These are phyloP conservation scores for Sarcophaga peregrina DNA, from an alignment of 1,140 invertebrate species.

Conservation along the genomic window DNA sequence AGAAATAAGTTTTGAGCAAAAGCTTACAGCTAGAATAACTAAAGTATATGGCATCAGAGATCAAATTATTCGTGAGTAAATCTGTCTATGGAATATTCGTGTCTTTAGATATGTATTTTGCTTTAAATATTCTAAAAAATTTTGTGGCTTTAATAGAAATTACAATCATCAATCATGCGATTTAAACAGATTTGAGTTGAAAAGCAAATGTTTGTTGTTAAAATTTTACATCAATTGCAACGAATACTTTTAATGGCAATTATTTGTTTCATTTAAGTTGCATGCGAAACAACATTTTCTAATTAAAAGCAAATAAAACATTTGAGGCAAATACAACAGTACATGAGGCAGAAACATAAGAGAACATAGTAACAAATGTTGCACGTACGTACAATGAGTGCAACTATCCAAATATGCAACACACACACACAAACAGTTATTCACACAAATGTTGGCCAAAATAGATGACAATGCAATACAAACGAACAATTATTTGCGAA, in stretches of 20 bases:
- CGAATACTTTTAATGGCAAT: background rate
- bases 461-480: slow-evolving; percentile 17
- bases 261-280: slow-evolving; percentile 27
- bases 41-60: too few relatives aligned
- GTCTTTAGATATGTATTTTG: too few relatives aligned
- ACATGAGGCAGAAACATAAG: background rate
- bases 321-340: slow-evolving; percentile 14
- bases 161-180: too few relatives aligned
- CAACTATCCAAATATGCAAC: too few relatives aligned
- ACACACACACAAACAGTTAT: background rate
- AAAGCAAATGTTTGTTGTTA: background rate
- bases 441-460: background rate
- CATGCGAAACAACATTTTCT: background rate
- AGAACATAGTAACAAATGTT: background rate
- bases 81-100: too few relatives aligned
- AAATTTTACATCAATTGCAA: background rate
- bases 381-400: background rate
- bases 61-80: too few relatives aligned
- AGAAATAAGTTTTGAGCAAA: too few relatives aligned
- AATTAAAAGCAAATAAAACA: slow-evolving; percentile 22
- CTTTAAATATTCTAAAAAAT: too few relatives aligned
- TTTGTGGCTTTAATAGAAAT: too few relatives aligned
- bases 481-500: slow-evolving; percentile 19
- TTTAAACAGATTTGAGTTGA: too few relatives aligned
- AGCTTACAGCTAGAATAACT: too few relatives aligned